Evolutionary conservation across 1,140 invertebrate genomes (phyloP), one percentile per base, ranked within the genome.

Genomic region (Hylyphantes graminicola): DNA sequence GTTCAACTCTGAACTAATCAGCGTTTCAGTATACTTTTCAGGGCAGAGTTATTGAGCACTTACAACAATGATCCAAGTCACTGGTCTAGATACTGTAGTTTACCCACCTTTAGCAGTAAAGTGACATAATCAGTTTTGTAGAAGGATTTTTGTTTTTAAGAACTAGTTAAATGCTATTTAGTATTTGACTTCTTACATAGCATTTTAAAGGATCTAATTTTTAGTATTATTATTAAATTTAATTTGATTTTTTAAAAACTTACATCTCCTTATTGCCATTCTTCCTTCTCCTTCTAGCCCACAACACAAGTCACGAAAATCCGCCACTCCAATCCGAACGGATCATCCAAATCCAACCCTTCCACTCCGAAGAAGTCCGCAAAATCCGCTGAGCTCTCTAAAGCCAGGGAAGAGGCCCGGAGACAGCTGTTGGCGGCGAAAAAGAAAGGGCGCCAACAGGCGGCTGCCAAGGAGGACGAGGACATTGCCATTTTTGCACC

Each of bases 391-490:
- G 87, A 87, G 83, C 90, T 90, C n/a, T 89, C 89, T 35, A 91
- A 90, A 85, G 89, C 93, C 51, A 90, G 95, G 3, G 95, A 96
- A 87, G 94, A 94, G 73, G 93, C 94, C 51, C 91, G 95, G 83
- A 94, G 94, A 86, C 93, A 94, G 87, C 91, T 96, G 91, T 89
- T 96, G 70, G 95, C 96, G 87, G 94, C 94, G 87, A 93, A 92
- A 87, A 91, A 94, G 85, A 92, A 61, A 35, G 75, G 67, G 2
- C 10, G 84, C 4, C 67, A 73, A 51, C 84, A 85, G 67, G 55
- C 78, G 48, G 51, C 77, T 17, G 53, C 9, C 4, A 7, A 12
- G 11, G 54, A 73, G 35, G 79, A 82, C 54, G 50, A 21, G 21
- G 72, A 83, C 9, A 59, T 83, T 2, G 70, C 80, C 80, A 83